These are phyloP conservation scores for Oscheius sp. DNA, from an alignment of 1,140 invertebrate genomes.

Conservation along the genomic window DNA sequence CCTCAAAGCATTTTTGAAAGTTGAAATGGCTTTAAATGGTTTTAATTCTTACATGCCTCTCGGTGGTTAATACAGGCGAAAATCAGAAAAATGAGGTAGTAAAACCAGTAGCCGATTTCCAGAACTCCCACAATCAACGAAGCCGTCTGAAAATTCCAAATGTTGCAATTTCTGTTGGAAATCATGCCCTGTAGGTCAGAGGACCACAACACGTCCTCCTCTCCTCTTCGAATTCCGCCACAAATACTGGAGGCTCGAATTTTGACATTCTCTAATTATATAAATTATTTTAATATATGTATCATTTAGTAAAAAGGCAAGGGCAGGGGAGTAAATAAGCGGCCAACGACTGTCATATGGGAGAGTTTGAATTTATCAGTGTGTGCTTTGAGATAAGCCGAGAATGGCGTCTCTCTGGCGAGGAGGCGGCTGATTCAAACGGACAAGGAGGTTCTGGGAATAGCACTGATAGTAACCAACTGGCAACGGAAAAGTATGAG, in stretches of 20 bases:
- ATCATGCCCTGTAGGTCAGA: constrained; percentile 12
- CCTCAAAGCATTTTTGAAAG: too few species aligned
- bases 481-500: too few species aligned
- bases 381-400: neutral
- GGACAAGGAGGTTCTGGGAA: too few species aligned
- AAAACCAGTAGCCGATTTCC: constrained; percentile 23
- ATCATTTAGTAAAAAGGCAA: neutral
- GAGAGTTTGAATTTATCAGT: constrained; percentile 11
- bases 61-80: constrained; percentile 26
- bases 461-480: too few species aligned
- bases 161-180: neutral
- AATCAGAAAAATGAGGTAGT: constrained; percentile 17
- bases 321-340: neutral
- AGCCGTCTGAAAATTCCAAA: neutral
- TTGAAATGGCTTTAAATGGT: too few species aligned
- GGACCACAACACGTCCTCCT: constrained; percentile 18
- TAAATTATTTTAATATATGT: neutral
- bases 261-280: too few species aligned
- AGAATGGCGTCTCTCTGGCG: too few species aligned
- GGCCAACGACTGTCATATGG: neutral
- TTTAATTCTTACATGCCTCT: constrained; percentile 24
- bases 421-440: too few species aligned
- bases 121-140: constrained; percentile 19
- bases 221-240: constrained; percentile 19
- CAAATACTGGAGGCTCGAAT: neutral